Conservation (phyloP, 1,140 invertebrate genomes). For the Pteromalus puparum region DNA sequence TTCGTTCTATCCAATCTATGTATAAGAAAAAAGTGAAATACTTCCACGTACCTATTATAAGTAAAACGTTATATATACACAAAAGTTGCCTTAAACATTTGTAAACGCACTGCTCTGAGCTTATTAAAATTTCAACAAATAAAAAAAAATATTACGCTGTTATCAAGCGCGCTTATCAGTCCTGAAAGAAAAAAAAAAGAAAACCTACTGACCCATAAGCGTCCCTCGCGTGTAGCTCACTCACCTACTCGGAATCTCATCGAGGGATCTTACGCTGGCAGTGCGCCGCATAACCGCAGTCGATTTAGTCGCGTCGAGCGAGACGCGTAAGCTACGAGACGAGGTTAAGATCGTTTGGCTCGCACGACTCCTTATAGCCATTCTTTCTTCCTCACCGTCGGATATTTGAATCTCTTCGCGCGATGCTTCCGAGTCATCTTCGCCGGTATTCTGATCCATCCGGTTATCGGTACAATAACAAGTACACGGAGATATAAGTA, state of each 20-base stretch:
- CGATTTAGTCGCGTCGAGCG: not conserved
- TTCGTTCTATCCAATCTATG: too few species aligned
- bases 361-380: conserved; percentile 3
- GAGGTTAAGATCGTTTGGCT: conserved; percentile 43
- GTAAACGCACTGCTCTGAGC: too few species aligned
- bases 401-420: too few species aligned
- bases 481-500: too few species aligned
- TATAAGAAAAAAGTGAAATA: too few species aligned
- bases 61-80: too few species aligned
- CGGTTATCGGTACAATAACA: not conserved
- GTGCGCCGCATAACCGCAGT: not conserved
- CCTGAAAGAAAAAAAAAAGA: not conserved
- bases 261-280: not conserved
- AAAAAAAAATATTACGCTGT: too few species aligned
- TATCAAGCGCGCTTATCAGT: not conserved
- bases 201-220: not conserved
- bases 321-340: conserved; percentile 17
- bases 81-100: too few species aligned
- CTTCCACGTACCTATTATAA: too few species aligned
- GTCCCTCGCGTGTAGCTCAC: not conserved
- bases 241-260: not conserved
- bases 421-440: too few species aligned
- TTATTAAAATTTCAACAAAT: too few species aligned
- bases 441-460: not conserved
- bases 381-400: not conserved